Evolutionary conservation across 2,113 vertebrate species (phyloP).

Genomic region (Paedocypris sp.): DNA sequence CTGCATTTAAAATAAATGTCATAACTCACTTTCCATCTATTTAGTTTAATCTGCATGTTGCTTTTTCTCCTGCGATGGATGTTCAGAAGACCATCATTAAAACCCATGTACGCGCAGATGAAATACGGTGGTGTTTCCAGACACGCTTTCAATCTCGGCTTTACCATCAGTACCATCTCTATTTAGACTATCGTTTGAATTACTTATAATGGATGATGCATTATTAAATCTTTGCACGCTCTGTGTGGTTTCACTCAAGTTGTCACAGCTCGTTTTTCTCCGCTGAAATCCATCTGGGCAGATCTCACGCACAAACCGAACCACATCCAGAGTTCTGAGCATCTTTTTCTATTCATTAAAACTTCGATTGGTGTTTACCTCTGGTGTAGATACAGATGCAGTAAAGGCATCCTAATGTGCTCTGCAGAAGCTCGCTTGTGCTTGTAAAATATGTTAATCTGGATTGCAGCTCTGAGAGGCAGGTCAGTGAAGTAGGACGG

Average conservation of each 20-base stretch:
- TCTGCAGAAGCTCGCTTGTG: conserved; percentile 2
- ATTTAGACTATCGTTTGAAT: too few relatives aligned
- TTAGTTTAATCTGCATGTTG: too few relatives aligned
- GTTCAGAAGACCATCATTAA: too few relatives aligned
- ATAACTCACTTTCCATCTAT: too few relatives aligned
- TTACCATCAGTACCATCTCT: too few relatives aligned
- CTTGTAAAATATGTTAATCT: conserved; percentile 8
- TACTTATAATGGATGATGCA: background rate
- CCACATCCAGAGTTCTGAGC: background rate
- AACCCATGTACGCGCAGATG: too few relatives aligned
- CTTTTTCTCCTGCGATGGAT: too few relatives aligned
- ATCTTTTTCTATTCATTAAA: too few relatives aligned
- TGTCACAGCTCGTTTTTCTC: background rate
- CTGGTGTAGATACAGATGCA: background rate
- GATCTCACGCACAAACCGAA: background rate
- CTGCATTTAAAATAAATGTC: too few relatives aligned
- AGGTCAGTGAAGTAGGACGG: background rate
- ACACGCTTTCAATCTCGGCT: too few relatives aligned
- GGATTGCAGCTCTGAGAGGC: background rate
- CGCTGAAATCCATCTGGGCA: background rate
- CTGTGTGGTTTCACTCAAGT: background rate
- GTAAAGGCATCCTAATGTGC: background rate
- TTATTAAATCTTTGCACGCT: background rate
- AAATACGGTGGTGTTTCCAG: too few relatives aligned
- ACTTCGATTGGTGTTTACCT: background rate